A percentile compares a stretch with the other conserved stretches of the same genome.
Conservation (phyloP, 2,113 vertebrate genomes). For the Columba livia region DNA sequence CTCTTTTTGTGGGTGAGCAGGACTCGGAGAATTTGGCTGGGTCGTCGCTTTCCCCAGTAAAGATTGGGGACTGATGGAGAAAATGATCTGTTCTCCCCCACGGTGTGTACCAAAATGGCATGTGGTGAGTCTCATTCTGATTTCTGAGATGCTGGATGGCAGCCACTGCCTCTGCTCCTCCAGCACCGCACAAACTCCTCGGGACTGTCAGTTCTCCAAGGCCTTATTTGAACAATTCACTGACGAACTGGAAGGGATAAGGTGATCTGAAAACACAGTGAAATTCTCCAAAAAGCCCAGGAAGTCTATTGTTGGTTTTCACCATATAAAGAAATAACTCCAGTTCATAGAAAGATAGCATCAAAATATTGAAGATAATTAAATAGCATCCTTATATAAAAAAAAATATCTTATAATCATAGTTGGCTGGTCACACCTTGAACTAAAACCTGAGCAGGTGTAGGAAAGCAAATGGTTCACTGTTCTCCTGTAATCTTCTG, state of each 20-base stretch:
- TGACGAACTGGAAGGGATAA: constrained; percentile 27
- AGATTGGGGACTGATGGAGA: constrained; percentile 29
- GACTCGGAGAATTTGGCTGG: constrained; percentile 16
- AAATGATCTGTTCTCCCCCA: constrained; percentile 23
- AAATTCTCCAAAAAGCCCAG: background rate
- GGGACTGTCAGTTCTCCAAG: constrained; percentile 52
- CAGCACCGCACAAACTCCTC: background rate
- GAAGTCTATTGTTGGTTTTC: background rate
- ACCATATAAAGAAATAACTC: background rate
- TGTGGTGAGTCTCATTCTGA: constrained; percentile 36
- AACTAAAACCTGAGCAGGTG: background rate
- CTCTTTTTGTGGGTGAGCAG: constrained; percentile 4
- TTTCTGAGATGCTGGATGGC: constrained; percentile 34
- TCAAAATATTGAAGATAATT: background rate
- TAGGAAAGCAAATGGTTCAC: background rate
- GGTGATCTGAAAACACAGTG: constrained; percentile 28
- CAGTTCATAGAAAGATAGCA: background rate
- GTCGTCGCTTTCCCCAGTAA: background rate
- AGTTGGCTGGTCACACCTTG: background rate
- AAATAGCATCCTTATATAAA: background rate
- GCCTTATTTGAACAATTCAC: constrained; percentile 57
- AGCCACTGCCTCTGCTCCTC: background rate
- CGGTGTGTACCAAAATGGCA: constrained; percentile 47
- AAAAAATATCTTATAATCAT: background rate
- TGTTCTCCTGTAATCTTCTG: background rate